Evolutionary conservation across 2,797 vertebrate species (phyloP).

Genomic region (Micrastur ruficollis): DNA sequence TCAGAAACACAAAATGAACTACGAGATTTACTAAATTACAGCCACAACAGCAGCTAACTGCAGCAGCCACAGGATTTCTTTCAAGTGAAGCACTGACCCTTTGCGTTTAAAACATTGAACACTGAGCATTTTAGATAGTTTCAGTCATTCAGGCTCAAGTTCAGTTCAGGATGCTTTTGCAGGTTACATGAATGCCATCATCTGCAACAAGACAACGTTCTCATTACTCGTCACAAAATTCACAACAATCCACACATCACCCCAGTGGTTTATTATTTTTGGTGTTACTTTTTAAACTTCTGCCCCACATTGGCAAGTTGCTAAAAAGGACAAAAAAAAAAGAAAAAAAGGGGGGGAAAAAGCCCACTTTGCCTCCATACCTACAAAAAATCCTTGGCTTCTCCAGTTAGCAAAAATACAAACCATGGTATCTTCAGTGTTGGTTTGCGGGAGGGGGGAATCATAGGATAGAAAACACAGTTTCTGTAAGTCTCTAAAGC

Average conservation of each 20-base stretch:
- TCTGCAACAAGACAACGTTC: slow-evolving; percentile 61
- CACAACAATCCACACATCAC: slow-evolving; percentile 39
- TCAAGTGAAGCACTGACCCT: slow-evolving; percentile 66
- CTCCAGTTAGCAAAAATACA: slow-evolving; percentile 79
- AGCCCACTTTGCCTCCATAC: neutral
- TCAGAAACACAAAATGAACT: slow-evolving; percentile 78
- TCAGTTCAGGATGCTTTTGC: slow-evolving; percentile 49
- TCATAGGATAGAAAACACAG: slow-evolving; percentile 80
- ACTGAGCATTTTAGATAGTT: slow-evolving; percentile 46
- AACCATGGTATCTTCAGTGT: slow-evolving; percentile 77
- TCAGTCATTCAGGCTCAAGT: slow-evolving; percentile 57
- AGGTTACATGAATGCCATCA: slow-evolving; percentile 47
- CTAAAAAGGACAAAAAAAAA: slow-evolving; percentile 60
- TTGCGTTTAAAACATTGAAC: slow-evolving; percentile 45
- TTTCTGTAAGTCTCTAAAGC: slow-evolving; percentile 82
- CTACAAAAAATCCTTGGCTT: slow-evolving; percentile 73
- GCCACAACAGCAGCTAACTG: slow-evolving; percentile 79
- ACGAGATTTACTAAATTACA: slow-evolving; percentile 73
- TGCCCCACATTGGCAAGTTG: slow-evolving; percentile 9
- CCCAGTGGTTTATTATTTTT: slow-evolving; percentile 56
- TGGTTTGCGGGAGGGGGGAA: slow-evolving; percentile 50
- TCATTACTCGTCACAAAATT: slow-evolving; percentile 10
- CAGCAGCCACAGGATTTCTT: slow-evolving; percentile 79
- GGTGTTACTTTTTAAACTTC: slow-evolving; percentile 42
- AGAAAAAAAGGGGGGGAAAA: neutral